A percentile compares a stretch with the other conserved stretches of the same genome.
phyloP scores from a whole-genome alignment of 2,113 vertebrate genomes.

The Sula dactylatra region DNA sequence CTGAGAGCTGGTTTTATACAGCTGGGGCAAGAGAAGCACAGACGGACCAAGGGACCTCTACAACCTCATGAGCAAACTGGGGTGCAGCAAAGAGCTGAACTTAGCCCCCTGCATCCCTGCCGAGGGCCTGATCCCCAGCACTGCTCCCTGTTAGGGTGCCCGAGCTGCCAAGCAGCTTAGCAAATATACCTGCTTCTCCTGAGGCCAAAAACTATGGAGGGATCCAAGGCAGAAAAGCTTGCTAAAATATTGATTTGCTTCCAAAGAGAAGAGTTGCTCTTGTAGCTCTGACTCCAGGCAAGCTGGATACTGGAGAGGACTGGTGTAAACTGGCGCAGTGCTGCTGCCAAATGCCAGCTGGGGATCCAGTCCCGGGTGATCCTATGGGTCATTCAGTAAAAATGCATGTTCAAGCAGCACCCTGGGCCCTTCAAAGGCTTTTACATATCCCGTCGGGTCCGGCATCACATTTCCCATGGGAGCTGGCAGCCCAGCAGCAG shows the following conservation, averaged over 20 bases:
- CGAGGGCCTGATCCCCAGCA: background rate
- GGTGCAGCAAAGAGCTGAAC: background rate
- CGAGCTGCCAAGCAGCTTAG: background rate
- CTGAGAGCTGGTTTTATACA: background rate
- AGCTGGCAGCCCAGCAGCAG: background rate
- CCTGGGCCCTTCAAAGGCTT: background rate
- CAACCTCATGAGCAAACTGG: background rate
- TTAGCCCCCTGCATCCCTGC: background rate
- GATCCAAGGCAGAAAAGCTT: background rate
- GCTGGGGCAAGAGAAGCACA: background rate
- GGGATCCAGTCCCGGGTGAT: background rate
- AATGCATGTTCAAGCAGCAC: background rate
- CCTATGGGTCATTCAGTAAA: background rate
- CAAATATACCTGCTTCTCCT: background rate
- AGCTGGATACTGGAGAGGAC: background rate
- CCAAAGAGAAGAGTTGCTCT: background rate
- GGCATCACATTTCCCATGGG: background rate
- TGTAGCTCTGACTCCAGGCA: background rate
- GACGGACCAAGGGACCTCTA: rapidly evolving
- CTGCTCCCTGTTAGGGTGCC: background rate
- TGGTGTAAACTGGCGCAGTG: background rate
- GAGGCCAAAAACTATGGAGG: background rate
- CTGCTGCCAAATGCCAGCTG: background rate
- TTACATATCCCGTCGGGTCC: rapidly evolving
- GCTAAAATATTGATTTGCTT: background rate